Percentiles rank a stretch among this genome's conserved stretches.
Evolutionary conservation across 2,797 vertebrate species (phyloP).

Genomic region (Brachymystax lenok): DNA sequence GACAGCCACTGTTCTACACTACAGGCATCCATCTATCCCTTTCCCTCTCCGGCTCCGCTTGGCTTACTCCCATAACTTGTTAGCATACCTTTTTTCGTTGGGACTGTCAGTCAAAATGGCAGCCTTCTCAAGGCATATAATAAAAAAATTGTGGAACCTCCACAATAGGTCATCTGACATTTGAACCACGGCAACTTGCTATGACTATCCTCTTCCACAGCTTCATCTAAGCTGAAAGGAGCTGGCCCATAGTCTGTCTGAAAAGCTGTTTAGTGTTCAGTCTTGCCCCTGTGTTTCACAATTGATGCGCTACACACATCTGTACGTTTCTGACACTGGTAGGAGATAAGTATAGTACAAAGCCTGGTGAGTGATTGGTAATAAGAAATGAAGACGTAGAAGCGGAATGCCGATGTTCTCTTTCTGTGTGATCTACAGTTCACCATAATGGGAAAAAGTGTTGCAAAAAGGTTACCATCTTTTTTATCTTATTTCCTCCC

Average conservation of each 20-base stretch:
- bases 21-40: slow-evolving; percentile 31
- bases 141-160: slow-evolving; percentile 46
- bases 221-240: slow-evolving; percentile 62
- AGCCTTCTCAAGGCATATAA: slow-evolving; percentile 60
- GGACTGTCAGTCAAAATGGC: slow-evolving; percentile 53
- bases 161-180: slow-evolving; percentile 66
- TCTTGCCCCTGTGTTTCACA: slow-evolving; percentile 22
- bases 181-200: slow-evolving; percentile 70
- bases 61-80: slow-evolving; percentile 22
- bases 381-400: slow-evolving; percentile 28
- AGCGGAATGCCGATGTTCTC: slow-evolving; percentile 42
- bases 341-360: slow-evolving; percentile 30
- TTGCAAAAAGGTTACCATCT: slow-evolving; percentile 50
- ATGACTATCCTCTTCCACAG: slow-evolving; percentile 66
- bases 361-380: slow-evolving; percentile 30
- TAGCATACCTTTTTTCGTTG: slow-evolving; percentile 41
- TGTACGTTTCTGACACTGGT: slow-evolving; percentile 33
- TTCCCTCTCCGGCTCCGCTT: slow-evolving; percentile 1
- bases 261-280: slow-evolving; percentile 54
- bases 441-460: slow-evolving; percentile 34
- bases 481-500: slow-evolving; percentile 64
- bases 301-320: not conserved
- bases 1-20: not conserved
- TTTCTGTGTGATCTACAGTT: slow-evolving; percentile 36
- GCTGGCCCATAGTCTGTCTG: slow-evolving; percentile 38